phyloP scores from a whole-genome alignment of 2,888 invertebrate species.

The Craniophora ligustri region DNA sequence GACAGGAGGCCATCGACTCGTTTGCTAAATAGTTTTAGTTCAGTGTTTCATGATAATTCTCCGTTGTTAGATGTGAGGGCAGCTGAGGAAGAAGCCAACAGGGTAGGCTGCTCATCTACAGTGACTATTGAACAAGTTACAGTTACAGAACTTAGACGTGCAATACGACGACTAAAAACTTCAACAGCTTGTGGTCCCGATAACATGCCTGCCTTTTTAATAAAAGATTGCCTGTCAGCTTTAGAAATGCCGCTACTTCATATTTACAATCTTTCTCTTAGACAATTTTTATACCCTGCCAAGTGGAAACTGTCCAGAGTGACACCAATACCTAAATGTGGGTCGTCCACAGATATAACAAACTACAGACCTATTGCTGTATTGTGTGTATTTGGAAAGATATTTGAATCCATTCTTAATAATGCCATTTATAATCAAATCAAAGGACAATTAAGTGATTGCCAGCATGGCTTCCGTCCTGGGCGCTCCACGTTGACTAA shows the following conservation, averaged over 20 bases:
- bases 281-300: neutral
- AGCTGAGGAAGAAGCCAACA: neutral
- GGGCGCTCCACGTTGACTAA: neutral
- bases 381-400: neutral
- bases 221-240: constrained; percentile 10
- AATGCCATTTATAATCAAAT: neutral
- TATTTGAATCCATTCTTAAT: neutral
- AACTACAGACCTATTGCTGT: constrained; percentile 1
- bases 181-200: constrained; percentile 1
- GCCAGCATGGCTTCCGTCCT: neutral
- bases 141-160: neutral
- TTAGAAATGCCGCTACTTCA: neutral
- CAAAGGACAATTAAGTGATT: no score
- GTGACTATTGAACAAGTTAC: neutral
- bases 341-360: neutral
- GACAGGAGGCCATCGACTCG: neutral
- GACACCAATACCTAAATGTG: constrained; percentile 4
- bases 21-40: constrained; percentile 8
- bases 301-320: constrained; percentile 5
- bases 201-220: neutral
- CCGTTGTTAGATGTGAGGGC: no score
- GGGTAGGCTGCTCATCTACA: neutral
- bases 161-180: no score
- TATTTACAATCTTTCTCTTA: constrained; percentile 3
- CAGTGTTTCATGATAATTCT: constrained; percentile 8